Base-by-base conservation (phyloP, 2,797 vertebrate species). In the Coreius guichenoti region DNA sequence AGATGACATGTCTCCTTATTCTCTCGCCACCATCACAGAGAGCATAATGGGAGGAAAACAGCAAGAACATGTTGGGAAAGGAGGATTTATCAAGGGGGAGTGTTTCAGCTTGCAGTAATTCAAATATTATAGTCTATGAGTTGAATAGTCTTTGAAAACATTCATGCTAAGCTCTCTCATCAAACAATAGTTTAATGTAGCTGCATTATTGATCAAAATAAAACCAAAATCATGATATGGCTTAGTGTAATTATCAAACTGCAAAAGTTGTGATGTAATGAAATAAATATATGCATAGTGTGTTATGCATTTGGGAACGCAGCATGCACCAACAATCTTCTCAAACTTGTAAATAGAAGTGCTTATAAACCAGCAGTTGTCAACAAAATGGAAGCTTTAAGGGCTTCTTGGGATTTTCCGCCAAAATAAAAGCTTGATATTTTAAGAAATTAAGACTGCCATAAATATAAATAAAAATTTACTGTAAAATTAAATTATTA, bases 41-140 rank as follows among this genome's bases (percentile, higher is more conserved):
- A 56, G 45, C 70, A 83, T 33, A 67, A 87, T 78, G 67, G 36
- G 23, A 67, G 56, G 45, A 87, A 80, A 75, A 51, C 51, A 70
- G 81, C 87, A 70, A 87, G 82, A 86, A 88, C 58, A 84, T 58
- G 68, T 79, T 63, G 61, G 74, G n/a, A 63, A 56, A 76, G 9
- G 45, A 83, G 86, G 56, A 87, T 86, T 88, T 84, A 87, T 67
- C 56, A 82, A 82, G 75, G 45, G 43, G 45, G 33, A 83, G 63
- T 70, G 82, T 51, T 83, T 86, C 73, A 80, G 56, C 78, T 69
- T n/a, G 61, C 51, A 56, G 58, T 85, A 3, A 56, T 65, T 68
- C 63, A 80, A 33, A 68, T n/a, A 56, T 36, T 31, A 17, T 29
- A 16, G 17, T 51, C 49, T 19, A 51, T 8, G 14, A 65, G 61